A percentile compares a stretch with the other conserved stretches of the same genome.
phyloP scores from a whole-genome alignment of 2,888 invertebrate species.

The Drymonia ruficornis region DNA sequence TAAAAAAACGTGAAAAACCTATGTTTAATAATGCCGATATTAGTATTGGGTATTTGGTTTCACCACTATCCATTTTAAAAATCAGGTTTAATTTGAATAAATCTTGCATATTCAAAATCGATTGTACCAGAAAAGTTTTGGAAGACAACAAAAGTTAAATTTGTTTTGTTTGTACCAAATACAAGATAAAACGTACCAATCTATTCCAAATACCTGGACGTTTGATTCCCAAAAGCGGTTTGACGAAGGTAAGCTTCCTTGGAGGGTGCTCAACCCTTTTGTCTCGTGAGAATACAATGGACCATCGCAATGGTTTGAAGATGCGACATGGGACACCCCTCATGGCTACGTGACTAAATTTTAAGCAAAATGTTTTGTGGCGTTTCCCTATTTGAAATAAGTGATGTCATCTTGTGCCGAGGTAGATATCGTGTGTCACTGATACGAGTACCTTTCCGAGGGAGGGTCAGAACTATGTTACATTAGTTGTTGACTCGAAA shows the following conservation, averaged over 20 bases:
- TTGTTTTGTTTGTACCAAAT: constrained; percentile 13
- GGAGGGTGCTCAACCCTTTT: constrained; percentile 76
- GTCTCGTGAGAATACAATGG: constrained; percentile 81
- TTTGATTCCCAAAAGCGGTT: constrained; percentile 72
- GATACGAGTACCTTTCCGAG: constrained; percentile 22
- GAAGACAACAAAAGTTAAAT: neutral
- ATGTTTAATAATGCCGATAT: neutral
- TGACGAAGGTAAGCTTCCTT: constrained; percentile 78
- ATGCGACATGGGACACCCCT: constrained; percentile 79
- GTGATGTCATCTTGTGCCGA: constrained; percentile 72
- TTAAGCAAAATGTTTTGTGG: constrained; percentile 76
- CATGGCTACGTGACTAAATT: constrained; percentile 80
- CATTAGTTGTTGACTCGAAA: constrained; percentile 2
- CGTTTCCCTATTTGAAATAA: constrained; percentile 69
- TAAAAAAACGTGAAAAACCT: neutral
- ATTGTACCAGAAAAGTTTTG: neutral
- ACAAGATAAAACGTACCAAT: constrained; percentile 53
- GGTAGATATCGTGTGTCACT: constrained; percentile 48
- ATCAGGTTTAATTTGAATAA: neutral
- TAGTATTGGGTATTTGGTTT: neutral
- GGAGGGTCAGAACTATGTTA: constrained; percentile 20
- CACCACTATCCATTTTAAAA: neutral
- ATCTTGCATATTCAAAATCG: neutral
- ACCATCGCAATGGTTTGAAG: constrained; percentile 77
- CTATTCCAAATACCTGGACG: constrained; percentile 72